Conservation (phyloP, 2,797 vertebrate species). For the Muscicapa striata region DNA sequence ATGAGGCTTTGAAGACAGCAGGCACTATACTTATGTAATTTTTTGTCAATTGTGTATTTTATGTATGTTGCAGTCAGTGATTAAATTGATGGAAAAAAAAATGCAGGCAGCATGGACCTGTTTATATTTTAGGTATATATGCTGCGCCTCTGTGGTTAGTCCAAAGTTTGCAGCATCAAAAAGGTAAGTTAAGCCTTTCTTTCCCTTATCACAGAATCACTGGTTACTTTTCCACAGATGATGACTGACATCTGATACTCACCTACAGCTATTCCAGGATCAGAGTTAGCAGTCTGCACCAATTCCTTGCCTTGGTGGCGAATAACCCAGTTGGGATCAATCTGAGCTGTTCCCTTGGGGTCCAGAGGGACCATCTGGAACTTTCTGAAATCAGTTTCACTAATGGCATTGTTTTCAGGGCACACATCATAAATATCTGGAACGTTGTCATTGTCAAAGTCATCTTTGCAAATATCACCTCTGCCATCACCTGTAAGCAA, state of each 20-base stretch:
- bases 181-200: background rate
- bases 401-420: constrained; percentile 94
- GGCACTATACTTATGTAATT: background rate
- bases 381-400: constrained; percentile 94
- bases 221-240: background rate
- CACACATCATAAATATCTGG: constrained; percentile 95
- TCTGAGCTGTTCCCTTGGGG: constrained; percentile 97
- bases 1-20: background rate
- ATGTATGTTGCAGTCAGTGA: background rate
- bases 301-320: constrained; percentile 97
- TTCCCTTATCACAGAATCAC: background rate
- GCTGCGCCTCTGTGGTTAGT: fast-evolving
- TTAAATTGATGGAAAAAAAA: background rate
- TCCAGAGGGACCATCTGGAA: constrained; percentile 99
- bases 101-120: background rate
- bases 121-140: background rate
- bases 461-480: constrained; percentile 95
- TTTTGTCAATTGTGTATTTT: background rate
- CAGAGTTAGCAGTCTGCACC: constrained; percentile 97
- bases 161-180: background rate
- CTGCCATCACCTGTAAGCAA: constrained; percentile 87
- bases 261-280: constrained; percentile 98
- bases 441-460: constrained; percentile 95
- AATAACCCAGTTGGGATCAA: constrained; percentile 99
- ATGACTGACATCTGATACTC: constrained; percentile 60